Conservation (phyloP, 2,888 invertebrate species). For the Lepeophtheirus nordmannii region DNA sequence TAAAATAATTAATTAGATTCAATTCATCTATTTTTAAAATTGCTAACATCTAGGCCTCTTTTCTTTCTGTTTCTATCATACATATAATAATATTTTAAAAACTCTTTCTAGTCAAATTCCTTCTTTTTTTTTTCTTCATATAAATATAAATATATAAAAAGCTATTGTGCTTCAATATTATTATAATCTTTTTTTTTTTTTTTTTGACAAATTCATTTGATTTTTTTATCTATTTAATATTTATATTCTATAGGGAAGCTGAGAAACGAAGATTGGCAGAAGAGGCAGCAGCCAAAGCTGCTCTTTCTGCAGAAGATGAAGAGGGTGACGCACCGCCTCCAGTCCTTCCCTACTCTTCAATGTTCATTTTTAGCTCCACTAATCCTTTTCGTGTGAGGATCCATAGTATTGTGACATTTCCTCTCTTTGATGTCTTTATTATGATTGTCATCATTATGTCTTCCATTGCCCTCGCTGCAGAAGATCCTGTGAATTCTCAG, state of each 20-base stretch:
- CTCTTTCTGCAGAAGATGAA: conserved; percentile 17
- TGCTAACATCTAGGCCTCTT: no score
- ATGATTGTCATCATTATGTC: conserved; percentile 99
- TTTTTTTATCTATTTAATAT: background rate
- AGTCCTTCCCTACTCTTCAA: conserved; percentile 91
- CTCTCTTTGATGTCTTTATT: conserved; percentile 90
- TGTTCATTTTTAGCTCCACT: conserved; percentile 90
- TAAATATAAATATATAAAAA: no score
- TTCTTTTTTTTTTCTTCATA: no score
- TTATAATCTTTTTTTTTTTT: no score
- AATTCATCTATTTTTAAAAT: no score
- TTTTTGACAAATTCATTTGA: background rate
- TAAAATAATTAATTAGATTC: no score
- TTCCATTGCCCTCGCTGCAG: conserved; percentile 95
- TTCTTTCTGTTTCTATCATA: no score
- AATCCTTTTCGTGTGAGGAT: conserved; percentile 21
- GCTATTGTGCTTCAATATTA: no score
- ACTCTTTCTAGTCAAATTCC: no score
- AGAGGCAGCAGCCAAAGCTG: conserved; percentile 20
- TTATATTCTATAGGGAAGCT: conserved; percentile 8
- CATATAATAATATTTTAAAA: no score
- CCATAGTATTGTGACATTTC: conserved; percentile 23
- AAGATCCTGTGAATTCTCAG: conserved; percentile 91
- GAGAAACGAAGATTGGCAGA: conserved; percentile 8
- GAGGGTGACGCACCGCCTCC: conserved; percentile 27